phyloP scores from a whole-genome alignment of 2,888 invertebrate species.

The Ectemnius cavifrons region DNA sequence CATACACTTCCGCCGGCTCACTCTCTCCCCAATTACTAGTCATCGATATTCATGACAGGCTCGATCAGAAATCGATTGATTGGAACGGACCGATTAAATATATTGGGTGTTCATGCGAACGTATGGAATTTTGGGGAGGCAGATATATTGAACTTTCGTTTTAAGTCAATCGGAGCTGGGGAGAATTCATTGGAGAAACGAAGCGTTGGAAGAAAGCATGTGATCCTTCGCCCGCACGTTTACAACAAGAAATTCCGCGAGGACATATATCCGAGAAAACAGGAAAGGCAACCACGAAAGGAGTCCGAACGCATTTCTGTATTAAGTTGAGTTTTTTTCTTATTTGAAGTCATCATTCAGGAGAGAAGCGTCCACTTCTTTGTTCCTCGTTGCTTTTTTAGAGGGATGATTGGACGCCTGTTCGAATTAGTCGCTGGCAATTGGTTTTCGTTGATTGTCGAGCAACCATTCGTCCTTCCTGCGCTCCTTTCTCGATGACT shows the following conservation, averaged over 20 bases:
- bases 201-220: conserved; percentile 4
- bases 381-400: too few relatives aligned
- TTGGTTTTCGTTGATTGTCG: conserved; percentile 2
- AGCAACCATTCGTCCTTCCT: neutral
- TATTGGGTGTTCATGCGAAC: too few relatives aligned
- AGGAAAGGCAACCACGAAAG: conserved; percentile 16
- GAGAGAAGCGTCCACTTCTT: too few relatives aligned
- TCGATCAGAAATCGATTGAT: conserved; percentile 1
- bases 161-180: too few relatives aligned
- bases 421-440: neutral
- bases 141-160: too few relatives aligned
- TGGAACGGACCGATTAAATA: conserved; percentile 26
- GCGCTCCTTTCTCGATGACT: neutral
- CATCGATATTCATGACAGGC: neutral
- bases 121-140: too few relatives aligned
- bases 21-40: conserved; percentile 17
- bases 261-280: conserved; percentile 9
- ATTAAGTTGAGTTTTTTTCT: too few relatives aligned
- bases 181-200: too few relatives aligned
- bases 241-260: neutral
- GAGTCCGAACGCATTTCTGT: neutral
- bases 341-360: too few relatives aligned
- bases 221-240: conserved; percentile 38
- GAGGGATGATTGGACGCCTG: neutral
- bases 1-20: conserved; percentile 1